Evolutionary conservation across 1,140 invertebrate genomes (phyloP).

Genomic region (Hylyphantes graminicola): DNA sequence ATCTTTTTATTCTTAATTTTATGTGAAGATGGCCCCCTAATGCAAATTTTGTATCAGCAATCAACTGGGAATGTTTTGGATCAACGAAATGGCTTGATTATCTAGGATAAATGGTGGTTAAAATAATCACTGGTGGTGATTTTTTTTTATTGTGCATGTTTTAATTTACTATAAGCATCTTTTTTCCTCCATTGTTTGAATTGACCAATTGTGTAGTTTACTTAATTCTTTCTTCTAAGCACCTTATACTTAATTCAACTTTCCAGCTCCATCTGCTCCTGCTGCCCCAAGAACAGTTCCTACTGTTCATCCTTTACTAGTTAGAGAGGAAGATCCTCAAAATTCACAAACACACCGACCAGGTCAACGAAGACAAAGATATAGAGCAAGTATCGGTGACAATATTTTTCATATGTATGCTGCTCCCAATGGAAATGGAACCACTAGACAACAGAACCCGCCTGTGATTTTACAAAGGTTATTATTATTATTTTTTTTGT

Average conservation of each 20-base stretch:
- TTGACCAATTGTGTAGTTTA: too few species aligned
- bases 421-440: constrained; percentile 53
- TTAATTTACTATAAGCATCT: too few species aligned
- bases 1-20: too few species aligned
- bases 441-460: constrained; percentile 73
- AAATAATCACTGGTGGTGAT: too few species aligned
- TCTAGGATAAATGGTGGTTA: too few species aligned
- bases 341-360: constrained; percentile 64
- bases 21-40: too few species aligned
- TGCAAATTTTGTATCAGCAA: too few species aligned
- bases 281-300: constrained; percentile 70
- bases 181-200: too few species aligned
- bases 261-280: constrained; percentile 68
- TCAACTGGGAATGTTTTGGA: too few species aligned
- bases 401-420: constrained; percentile 69
- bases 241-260: background rate
- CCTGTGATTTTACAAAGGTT: constrained; percentile 81
- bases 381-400: constrained; percentile 65
- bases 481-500: constrained; percentile 18
- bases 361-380: constrained; percentile 66
- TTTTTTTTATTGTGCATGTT: too few species aligned
- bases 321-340: constrained; percentile 66
- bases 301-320: constrained; percentile 69
- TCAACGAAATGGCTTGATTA: too few species aligned
- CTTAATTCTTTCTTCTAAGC: too few species aligned